Percentiles rank a stretch among this genome's conserved stretches.
Evolutionary conservation across 2,113 vertebrate genomes (phyloP).

Genomic region (Bubo bubo): DNA sequence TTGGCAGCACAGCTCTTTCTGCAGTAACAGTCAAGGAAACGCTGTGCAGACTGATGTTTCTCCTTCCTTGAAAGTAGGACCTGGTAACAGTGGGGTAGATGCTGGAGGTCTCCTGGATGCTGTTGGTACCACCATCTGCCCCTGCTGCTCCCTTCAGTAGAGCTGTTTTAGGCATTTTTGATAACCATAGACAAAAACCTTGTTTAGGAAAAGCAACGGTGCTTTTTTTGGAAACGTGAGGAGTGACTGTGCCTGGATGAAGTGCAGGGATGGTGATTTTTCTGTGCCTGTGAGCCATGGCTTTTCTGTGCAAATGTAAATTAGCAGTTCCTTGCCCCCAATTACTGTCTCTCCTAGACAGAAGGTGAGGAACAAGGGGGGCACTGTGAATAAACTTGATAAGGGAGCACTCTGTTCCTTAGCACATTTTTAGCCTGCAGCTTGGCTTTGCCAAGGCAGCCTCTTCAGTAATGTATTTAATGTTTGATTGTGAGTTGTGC

Average conservation of each 20-base stretch:
- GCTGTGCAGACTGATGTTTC: rapidly evolving
- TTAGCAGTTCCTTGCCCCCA: neutral
- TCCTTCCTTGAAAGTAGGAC: neutral
- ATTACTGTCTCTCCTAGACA: neutral
- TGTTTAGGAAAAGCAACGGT: neutral
- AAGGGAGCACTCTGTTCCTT: neutral
- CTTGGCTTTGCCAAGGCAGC: neutral
- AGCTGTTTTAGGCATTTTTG: neutral
- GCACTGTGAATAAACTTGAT: neutral
- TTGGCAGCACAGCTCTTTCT: neutral
- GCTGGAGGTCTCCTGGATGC: neutral
- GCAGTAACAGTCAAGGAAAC: neutral
- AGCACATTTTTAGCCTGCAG: neutral
- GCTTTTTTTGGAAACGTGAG: neutral
- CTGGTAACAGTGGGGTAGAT: neutral
- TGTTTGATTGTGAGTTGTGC: neutral
- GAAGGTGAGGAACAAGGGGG: neutral
- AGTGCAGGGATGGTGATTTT: neutral
- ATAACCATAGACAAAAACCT: neutral
- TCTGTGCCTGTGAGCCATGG: neutral
- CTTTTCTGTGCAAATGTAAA: neutral
- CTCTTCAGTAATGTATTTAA: neutral
- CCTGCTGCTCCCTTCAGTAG: neutral
- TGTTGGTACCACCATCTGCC: neutral
- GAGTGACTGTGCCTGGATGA: neutral